phyloP scores from a whole-genome alignment of 2,888 invertebrate species.

The Cartodere bifasciata region DNA sequence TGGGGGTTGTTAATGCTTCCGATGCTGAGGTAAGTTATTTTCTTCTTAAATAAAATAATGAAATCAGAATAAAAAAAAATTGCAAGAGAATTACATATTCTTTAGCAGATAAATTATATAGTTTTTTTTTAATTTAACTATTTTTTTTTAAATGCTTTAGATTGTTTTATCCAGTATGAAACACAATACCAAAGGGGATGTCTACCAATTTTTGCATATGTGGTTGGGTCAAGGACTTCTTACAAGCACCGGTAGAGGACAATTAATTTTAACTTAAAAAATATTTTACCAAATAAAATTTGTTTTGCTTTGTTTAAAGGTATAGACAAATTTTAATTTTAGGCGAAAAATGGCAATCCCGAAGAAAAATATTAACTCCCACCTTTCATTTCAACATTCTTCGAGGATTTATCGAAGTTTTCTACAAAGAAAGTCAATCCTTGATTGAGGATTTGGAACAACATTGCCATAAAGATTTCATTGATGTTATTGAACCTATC shows the following conservation, averaged over 20 bases:
- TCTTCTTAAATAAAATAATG: too few relatives aligned
- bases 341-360: conserved; percentile 34
- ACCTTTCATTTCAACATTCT: conserved; percentile 35
- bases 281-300: too few relatives aligned
- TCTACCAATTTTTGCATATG: conserved; percentile 25
- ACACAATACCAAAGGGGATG: conserved; percentile 25
- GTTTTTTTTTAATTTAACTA: too few relatives aligned
- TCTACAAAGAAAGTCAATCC: conserved; percentile 26
- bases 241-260: conserved; percentile 26
- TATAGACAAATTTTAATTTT: too few relatives aligned
- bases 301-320: too few relatives aligned
- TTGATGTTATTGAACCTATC: conserved; percentile 36
- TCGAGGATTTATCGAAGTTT: conserved; percentile 27
- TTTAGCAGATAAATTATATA: too few relatives aligned
- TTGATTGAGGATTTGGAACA: conserved; percentile 22
- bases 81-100: too few relatives aligned
- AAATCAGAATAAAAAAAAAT: too few relatives aligned
- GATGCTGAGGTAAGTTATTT: too few relatives aligned
- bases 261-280: too few relatives aligned
- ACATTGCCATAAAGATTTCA: conserved; percentile 17
- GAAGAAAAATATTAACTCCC: conserved; percentile 33
- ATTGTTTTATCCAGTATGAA: conserved; percentile 23
- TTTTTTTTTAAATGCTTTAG: too few relatives aligned
- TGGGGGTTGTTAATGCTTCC: too few relatives aligned
- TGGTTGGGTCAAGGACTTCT: conserved; percentile 32